Base-by-base conservation (phyloP, 2,797 vertebrate genomes). In the Pseudochaenichthys georgianus region DNA sequence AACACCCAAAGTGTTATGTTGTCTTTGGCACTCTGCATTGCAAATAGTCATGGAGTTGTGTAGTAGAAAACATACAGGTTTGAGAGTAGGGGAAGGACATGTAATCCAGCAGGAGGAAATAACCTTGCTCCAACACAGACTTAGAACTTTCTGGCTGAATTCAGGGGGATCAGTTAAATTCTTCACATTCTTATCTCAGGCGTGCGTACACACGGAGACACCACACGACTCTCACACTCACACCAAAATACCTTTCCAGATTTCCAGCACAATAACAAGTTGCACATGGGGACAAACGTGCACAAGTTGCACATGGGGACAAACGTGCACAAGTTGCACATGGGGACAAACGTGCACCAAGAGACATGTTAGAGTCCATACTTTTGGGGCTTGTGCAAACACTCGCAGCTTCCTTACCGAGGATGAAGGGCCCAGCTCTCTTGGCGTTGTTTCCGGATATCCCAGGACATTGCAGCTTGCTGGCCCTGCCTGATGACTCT, bases 401-500 rank as follows among this genome's bases (percentile, higher is more conserved):
- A 61, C 38, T 4, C 12, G 28, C 45, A 28, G 57, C 88, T 93
- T 79, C 74, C 93, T 92, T 94, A 99, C 98, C 98, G 1, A 99
- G 96, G 82, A 99, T 96, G 87, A 99, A 99, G 1, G 98, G 98
- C 38, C 98, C 98, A 0, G 98, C 98, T 95, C 97, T 96, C 93
- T 99, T 99, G 82, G 97, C 96, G 65, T 97, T 99, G 73, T 89
- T 98, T 93, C 98, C 97, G 10, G 98, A 96, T 89, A 99, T 98
- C 67, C 97, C 96, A 3, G 96, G 88, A 86, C 98, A 99, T 54
- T 99, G 96, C 87, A 97, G 95, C 92, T 99, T 98, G 87, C 91
- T 95, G 55, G 96, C 95, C 84, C 96, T 96, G 73, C 96, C 82
- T 3, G 98, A 99, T 53, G 97, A 96, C 91, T 99, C 98, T 90